Conservation (phyloP, 2,888 invertebrate genomes). For the Pycnomerus fuliginosus region DNA sequence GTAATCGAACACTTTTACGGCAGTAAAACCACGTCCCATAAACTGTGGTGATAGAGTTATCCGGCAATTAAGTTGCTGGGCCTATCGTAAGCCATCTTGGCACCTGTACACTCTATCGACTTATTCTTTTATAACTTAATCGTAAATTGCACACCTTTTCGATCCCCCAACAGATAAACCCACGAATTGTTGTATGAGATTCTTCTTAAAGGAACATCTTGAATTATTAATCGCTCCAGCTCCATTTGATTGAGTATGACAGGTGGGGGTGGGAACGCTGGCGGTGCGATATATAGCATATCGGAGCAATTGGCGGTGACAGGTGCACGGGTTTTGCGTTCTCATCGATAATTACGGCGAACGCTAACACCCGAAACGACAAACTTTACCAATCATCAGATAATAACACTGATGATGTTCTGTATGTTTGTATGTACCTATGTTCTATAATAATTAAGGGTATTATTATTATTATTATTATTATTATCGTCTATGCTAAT, state of each 20-base stretch:
- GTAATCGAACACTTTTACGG: constrained; percentile 36
- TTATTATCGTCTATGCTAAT: too few species aligned
- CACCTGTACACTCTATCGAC: constrained; percentile 32
- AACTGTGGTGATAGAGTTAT: constrained; percentile 42
- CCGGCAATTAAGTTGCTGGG: constrained; percentile 38
- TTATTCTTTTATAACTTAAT: constrained; percentile 33
- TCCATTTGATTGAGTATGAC: constrained; percentile 16
- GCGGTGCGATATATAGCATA: constrained; percentile 7
- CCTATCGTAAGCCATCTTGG: constrained; percentile 34
- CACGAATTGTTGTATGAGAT: constrained; percentile 37
- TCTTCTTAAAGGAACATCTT: too few species aligned
- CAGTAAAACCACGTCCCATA: constrained; percentile 33
- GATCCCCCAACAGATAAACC: constrained; percentile 25
- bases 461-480: too few species aligned
- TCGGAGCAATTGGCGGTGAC: constrained; percentile 29
- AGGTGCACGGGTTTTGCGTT: constrained; percentile 35
- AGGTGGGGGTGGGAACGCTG: constrained; percentile 10
- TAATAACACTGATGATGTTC: constrained; percentile 11
- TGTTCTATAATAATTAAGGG: too few species aligned
- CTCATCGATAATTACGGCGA: constrained; percentile 37
- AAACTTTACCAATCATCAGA: constrained; percentile 14
- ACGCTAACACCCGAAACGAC: constrained; percentile 29
- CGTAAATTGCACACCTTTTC: constrained; percentile 33
- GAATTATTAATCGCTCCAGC: too few species aligned
- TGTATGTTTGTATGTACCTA: too few species aligned